phyloP scores from a whole-genome alignment of 2,888 invertebrate species.

The Andrena haemorrhoa region DNA sequence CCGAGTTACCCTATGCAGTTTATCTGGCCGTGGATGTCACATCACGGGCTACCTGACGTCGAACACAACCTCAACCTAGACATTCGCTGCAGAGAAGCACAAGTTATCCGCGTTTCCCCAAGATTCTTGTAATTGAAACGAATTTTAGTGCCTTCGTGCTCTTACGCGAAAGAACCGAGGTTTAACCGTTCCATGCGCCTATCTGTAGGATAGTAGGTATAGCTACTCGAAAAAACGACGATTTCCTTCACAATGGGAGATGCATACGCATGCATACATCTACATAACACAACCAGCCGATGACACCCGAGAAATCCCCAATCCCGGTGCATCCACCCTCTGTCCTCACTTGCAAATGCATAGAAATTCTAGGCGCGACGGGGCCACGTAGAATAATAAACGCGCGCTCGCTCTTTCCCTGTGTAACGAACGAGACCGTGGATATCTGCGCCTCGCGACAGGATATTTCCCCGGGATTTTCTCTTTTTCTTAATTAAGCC shows the following conservation, averaged over 20 bases:
- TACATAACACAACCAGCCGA: constrained; percentile 60
- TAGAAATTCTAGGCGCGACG: constrained; percentile 59
- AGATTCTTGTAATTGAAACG: not conserved
- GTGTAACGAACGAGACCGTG: constrained; percentile 14
- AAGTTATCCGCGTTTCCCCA: constrained; percentile 2
- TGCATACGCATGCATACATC: constrained; percentile 40
- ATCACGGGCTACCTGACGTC: constrained; percentile 36
- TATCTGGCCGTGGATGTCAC: constrained; percentile 34
- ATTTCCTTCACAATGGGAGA: constrained; percentile 47
- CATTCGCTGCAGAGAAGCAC: not conserved
- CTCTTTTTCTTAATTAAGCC: not conserved
- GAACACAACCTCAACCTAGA: constrained; percentile 14
- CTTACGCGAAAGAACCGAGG: no score
- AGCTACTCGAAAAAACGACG: constrained; percentile 34
- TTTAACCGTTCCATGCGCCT: no score
- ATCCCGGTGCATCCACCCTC: constrained; percentile 53
- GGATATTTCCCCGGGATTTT: not conserved
- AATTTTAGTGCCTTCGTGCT: not conserved
- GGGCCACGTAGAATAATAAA: constrained; percentile 70
- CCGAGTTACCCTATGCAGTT: no score
- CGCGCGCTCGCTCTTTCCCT: constrained; percentile 55
- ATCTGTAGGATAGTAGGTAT: no score
- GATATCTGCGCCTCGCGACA: constrained; percentile 6
- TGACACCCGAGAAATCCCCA: constrained; percentile 60
- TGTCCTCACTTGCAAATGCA: constrained; percentile 71